These are phyloP conservation scores for Colinus virginianus DNA, from an alignment of 2,113 vertebrate genomes.

Conservation along the genomic window DNA sequence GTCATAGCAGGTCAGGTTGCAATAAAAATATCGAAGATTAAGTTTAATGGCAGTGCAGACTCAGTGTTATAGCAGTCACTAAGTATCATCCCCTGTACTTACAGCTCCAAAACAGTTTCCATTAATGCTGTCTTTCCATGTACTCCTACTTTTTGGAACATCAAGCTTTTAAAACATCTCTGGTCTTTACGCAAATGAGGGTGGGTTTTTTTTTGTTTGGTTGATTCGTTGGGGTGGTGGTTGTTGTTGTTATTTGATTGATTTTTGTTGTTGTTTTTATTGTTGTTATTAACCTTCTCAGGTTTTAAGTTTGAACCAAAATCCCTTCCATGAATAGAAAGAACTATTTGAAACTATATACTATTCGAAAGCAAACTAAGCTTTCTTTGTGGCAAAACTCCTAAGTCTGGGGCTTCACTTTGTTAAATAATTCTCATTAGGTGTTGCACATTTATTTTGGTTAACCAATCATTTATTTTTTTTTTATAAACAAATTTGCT, in stretches of 20 bases:
- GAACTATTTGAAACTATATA: not conserved
- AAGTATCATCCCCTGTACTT: slow-evolving; percentile 57
- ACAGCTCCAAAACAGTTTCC: slow-evolving; percentile 29
- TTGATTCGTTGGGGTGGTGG: not conserved
- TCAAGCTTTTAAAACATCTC: not conserved
- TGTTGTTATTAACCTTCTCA: not conserved
- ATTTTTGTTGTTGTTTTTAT: not conserved
- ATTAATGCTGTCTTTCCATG: slow-evolving; percentile 51
- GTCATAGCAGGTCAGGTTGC: slow-evolving; percentile 53
- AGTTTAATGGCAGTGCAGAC: slow-evolving; percentile 64
- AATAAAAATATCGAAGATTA: slow-evolving; percentile 67
- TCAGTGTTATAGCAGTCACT: slow-evolving; percentile 57
- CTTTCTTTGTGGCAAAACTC: not conserved
- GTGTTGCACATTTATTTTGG: slow-evolving; percentile 15
- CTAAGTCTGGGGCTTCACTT: slow-evolving; percentile 22
- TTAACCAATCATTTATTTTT: slow-evolving; percentile 20
- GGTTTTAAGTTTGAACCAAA: slow-evolving; percentile 8
- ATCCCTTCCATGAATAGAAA: slow-evolving; percentile 15
- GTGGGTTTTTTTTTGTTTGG: not conserved
- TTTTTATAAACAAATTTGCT: slow-evolving; percentile 26
- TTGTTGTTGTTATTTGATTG: not conserved
- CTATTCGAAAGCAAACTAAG: slow-evolving; percentile 23
- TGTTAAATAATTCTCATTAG: slow-evolving; percentile 27
- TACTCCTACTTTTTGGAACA: slow-evolving; percentile 21
- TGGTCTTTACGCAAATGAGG: slow-evolving; percentile 32